Percentiles rank a stretch among this genome's conserved stretches.
Conservation (phyloP, 2,113 vertebrate genomes). For the Sclerurus mexicanus region DNA sequence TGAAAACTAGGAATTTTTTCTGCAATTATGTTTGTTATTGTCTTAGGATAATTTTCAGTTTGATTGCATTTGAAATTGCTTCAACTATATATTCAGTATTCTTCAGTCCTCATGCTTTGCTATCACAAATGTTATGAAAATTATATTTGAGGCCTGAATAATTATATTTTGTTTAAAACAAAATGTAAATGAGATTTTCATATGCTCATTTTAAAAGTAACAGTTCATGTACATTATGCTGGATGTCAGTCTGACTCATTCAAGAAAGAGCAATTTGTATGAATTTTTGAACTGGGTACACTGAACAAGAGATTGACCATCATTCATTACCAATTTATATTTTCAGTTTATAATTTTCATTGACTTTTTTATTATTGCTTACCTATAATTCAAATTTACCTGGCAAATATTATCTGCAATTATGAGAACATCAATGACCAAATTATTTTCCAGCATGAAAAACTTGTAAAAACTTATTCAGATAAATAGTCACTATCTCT, state of each 20-base stretch:
- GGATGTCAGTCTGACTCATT: not conserved
- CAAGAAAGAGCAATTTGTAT: not conserved
- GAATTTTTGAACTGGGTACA: not conserved
- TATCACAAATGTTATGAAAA: not conserved
- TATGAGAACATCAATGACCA: not conserved
- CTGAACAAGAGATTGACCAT: not conserved
- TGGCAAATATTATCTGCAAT: not conserved
- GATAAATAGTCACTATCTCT: not conserved
- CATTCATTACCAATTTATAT: not conserved
- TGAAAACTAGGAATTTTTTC: not conserved
- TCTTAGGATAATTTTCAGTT: not conserved
- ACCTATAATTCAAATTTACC: not conserved
- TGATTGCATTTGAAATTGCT: not conserved
- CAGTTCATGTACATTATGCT: not conserved
- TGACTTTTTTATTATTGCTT: not conserved
- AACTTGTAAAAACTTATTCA: not conserved
- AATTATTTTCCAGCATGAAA: not conserved
- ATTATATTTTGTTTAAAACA: not conserved
- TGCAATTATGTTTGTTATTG: not conserved
- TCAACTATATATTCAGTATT: not conserved
- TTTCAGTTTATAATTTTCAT: not conserved
- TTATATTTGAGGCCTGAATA: not conserved
- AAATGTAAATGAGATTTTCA: not conserved
- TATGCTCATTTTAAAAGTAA: not conserved
- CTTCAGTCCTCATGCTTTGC: not conserved